Percentiles rank a stretch among this genome's conserved stretches.
Conservation (phyloP, 2,888 invertebrate genomes). For the Orchesellides sinensis region DNA sequence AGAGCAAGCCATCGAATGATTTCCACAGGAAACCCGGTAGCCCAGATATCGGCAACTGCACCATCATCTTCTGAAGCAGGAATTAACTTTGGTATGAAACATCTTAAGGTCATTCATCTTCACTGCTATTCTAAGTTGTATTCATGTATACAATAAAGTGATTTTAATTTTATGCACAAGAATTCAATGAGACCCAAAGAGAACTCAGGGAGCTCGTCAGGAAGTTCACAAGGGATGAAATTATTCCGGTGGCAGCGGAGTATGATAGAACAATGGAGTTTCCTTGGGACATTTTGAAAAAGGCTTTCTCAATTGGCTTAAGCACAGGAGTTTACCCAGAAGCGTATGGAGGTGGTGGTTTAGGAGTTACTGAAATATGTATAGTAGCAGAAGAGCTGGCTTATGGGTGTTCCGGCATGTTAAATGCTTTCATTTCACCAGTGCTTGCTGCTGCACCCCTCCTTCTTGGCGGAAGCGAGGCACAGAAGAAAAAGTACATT, state of each 20-base stretch:
- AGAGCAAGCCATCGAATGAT: slow-evolving; percentile 33
- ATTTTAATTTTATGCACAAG: slow-evolving; percentile 70
- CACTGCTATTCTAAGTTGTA: too few species aligned
- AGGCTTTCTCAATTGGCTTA: slow-evolving; percentile 92
- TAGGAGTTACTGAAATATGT: slow-evolving; percentile 87
- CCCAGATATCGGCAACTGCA: too few species aligned
- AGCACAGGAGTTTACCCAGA: slow-evolving; percentile 90
- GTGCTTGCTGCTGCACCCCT: slow-evolving; percentile 67
- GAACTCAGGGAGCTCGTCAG: slow-evolving; percentile 89
- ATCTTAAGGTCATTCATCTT: too few species aligned
- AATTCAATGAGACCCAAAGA: slow-evolving; percentile 81
- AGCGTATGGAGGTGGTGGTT: slow-evolving; percentile 83
- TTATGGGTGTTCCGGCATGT: slow-evolving; percentile 94
- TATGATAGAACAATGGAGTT: slow-evolving; percentile 94
- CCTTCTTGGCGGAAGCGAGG: slow-evolving; percentile 71
- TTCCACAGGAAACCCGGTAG: slow-evolving; percentile 36
- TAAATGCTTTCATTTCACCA: slow-evolving; percentile 82
- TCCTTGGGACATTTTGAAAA: slow-evolving; percentile 96
- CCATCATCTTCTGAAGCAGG: too few species aligned
- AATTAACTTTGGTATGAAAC: too few species aligned
- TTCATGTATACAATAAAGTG: not conserved
- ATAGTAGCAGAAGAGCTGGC: slow-evolving; percentile 92
- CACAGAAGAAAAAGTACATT: slow-evolving; percentile 75
- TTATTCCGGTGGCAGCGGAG: slow-evolving; percentile 92
- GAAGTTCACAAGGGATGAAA: slow-evolving; percentile 95